Base-by-base conservation (phyloP, 2,797 vertebrate genomes). In the Myotis vivesi region DNA sequence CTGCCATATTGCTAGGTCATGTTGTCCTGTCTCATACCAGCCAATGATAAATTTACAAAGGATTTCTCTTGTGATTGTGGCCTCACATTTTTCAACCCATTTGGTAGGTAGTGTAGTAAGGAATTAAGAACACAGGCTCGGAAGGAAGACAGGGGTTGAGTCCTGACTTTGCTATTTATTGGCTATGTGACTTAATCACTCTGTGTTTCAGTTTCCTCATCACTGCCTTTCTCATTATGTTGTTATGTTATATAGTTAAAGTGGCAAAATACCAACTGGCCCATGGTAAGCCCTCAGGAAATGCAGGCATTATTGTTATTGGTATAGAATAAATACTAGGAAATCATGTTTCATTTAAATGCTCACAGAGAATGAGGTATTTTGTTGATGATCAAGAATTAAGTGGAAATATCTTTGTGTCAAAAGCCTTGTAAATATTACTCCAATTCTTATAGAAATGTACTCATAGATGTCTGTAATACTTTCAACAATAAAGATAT, bases 361-460 rank as follows among this genome's bases (percentile, higher is more conserved):
- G 44, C 11, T 84, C 81, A 92, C 81, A 92, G n/a, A 81, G 41
- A 92, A 91, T 89, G 46, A 83, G 62, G 5, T 55, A 33, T 76
- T 92, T 95, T 95, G 7, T 68, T 83, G 49, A 36, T 76, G 13
- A 71, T 89, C 41, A 81, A 87, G 75, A 94, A 66, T 91, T 92
- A 86, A 86, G 51, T 75, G 17, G 13, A 77, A 87, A 53, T 8
- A 69, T 84, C 2, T 68, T 62, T 91, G 33, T 79, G 9, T 77
- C 12, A 87, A 93, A 94, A 95, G 59, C 8, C 30, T 92, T 92
- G 8, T 62, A 91, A 80, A 72, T 53, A 38, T 93, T 81, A 36
- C 6, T 66, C 23, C 15, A 93, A 41, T 83, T 9, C n/a, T 87
- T 94, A 7, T 83, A 83, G 36, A 86, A 73, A 88, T 73, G 33